These are phyloP conservation scores for Cerceris ruficornis DNA, from an alignment of 2,888 invertebrate species.

Conservation along the genomic window DNA sequence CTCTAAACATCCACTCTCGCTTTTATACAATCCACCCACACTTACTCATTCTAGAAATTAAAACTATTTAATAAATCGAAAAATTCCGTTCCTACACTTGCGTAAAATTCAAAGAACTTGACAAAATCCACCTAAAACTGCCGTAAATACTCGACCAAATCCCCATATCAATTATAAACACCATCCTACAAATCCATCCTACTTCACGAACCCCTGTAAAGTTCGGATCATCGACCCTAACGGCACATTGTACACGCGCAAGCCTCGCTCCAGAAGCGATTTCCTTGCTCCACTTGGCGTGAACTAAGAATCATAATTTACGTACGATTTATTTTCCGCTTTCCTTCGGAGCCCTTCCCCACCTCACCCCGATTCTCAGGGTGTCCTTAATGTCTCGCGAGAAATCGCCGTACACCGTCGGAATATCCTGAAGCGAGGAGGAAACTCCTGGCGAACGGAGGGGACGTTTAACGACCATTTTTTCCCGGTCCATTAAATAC, in stretches of 20 bases:
- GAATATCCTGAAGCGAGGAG: slow-evolving; percentile 34
- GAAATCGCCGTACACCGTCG: slow-evolving; percentile 24
- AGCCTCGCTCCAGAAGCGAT: slow-evolving; percentile 7
- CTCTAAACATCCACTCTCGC: too few species aligned
- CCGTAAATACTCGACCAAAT: too few species aligned
- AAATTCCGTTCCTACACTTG: too few species aligned
- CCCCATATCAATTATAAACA: too few species aligned
- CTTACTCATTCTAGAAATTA: too few species aligned
- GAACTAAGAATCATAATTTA: slow-evolving; percentile 12
- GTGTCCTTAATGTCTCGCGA: slow-evolving; percentile 40
- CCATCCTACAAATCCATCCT: not conserved
- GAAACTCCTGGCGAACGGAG: slow-evolving; percentile 25
- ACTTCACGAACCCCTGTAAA: not conserved
- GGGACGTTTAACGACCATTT: slow-evolving; percentile 51
- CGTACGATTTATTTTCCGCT: slow-evolving; percentile 34
- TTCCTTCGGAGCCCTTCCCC: not conserved
- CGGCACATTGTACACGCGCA: not conserved
- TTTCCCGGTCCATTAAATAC: slow-evolving; percentile 52
- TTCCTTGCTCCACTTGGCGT: slow-evolving; percentile 27
- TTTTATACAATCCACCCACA: too few species aligned
- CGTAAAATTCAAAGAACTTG: too few species aligned
- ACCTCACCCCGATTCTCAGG: slow-evolving; percentile 7
- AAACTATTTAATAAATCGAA: too few species aligned
- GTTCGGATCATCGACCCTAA: too few species aligned
- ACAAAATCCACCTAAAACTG: too few species aligned